phyloP scores from a whole-genome alignment of 2,888 invertebrate genomes.

The Drosophila prolongata region DNA sequence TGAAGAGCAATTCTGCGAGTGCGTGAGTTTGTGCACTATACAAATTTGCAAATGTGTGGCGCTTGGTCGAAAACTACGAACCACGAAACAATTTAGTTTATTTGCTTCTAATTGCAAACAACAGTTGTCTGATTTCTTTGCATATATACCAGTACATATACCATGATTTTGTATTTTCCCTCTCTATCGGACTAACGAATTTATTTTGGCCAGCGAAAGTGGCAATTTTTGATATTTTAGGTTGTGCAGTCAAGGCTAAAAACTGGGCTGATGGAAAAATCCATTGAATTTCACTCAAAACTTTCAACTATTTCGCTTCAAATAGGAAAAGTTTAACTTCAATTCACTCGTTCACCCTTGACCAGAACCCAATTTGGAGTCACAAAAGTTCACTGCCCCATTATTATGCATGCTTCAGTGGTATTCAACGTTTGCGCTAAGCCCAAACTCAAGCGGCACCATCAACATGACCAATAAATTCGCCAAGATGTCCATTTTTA shows the following conservation, averaged over 20 bases:
- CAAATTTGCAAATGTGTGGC: conserved; percentile 47
- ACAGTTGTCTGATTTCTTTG: conserved; percentile 29
- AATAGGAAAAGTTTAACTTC: conserved; percentile 5
- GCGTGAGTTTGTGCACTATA: conserved; percentile 19
- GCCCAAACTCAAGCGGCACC: conserved; percentile 20
- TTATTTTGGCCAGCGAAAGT: conserved; percentile 32
- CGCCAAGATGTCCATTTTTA: conserved; percentile 76
- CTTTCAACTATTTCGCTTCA: conserved; percentile 7
- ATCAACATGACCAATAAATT: conserved; percentile 68
- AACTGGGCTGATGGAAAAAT: conserved; percentile 10
- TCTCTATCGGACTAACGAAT: conserved; percentile 22
- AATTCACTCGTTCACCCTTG: conserved; percentile 10
- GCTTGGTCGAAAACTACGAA: conserved; percentile 38
- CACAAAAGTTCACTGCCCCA: conserved; percentile 47
- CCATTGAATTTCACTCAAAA: conserved; percentile 5
- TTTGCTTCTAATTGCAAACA: conserved; percentile 58
- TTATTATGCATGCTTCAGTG: conserved; percentile 72
- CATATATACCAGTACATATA: neutral
- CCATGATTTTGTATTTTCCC: conserved; percentile 7
- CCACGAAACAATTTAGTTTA: conserved; percentile 73
- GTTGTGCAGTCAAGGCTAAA: conserved; percentile 17
- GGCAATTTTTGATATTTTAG: conserved; percentile 8
- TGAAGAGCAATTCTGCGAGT: conserved; percentile 14
- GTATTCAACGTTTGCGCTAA: conserved; percentile 63
- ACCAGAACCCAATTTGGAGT: conserved; percentile 28